Evolutionary conservation across 2,797 vertebrate genomes (phyloP).

Genomic region (Enteromius argenteus): DNA sequence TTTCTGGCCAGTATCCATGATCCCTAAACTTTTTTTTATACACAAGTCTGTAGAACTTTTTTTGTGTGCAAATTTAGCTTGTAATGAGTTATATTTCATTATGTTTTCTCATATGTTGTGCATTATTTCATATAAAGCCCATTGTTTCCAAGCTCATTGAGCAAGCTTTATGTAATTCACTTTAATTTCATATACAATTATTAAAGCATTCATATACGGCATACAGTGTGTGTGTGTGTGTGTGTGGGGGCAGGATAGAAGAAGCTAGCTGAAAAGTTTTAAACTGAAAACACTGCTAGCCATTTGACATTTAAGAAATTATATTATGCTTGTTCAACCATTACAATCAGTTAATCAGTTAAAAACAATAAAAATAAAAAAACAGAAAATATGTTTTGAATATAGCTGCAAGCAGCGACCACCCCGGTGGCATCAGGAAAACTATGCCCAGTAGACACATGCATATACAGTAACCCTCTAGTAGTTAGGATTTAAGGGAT

Average conservation of each 20-base stretch:
- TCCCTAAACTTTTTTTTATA: neutral
- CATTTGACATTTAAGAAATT: slow-evolving; percentile 13
- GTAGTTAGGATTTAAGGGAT: no score
- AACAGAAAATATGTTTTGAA: no score
- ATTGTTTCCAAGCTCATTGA: slow-evolving; percentile 52
- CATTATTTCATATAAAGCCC: slow-evolving; percentile 54
- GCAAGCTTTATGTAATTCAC: slow-evolving; percentile 58
- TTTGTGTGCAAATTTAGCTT: slow-evolving; percentile 9
- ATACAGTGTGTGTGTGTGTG: slow-evolving; percentile 47
- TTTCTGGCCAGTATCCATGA: neutral
- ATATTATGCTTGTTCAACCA: slow-evolving; percentile 14
- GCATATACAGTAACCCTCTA: no score
- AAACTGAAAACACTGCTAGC: slow-evolving; percentile 51
- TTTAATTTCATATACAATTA: slow-evolving; percentile 63
- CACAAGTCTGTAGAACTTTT: neutral
- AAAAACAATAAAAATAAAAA: no score
- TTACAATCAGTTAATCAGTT: no score
- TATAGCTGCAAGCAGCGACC: no score
- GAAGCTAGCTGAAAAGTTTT: slow-evolving; percentile 39
- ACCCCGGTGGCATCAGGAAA: no score
- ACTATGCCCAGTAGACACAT: no score
- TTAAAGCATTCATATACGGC: slow-evolving; percentile 59
- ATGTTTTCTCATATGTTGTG: slow-evolving; percentile 50
- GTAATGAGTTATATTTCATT: slow-evolving; percentile 53
- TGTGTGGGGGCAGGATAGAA: slow-evolving; percentile 46